Percentiles rank a stretch among this genome's conserved stretches.
Conservation (phyloP, 2,888 invertebrate genomes). For the Eristalis intricaria region DNA sequence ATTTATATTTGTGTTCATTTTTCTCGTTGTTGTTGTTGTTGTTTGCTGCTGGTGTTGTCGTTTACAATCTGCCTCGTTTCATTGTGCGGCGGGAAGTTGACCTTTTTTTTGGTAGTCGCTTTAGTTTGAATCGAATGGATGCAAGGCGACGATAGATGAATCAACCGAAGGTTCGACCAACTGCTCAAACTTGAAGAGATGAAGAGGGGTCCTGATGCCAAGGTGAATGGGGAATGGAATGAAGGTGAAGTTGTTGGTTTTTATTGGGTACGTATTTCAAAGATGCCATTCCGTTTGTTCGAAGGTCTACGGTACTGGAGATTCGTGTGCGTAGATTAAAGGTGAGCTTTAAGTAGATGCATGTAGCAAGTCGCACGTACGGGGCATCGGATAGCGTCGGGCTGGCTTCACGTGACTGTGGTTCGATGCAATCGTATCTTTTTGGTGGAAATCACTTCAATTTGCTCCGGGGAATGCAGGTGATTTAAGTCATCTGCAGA, state of each 20-base stretch:
- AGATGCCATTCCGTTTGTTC: neutral
- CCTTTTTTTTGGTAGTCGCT: conserved; percentile 22
- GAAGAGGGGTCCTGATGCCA: conserved; percentile 30
- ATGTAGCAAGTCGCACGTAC: neutral
- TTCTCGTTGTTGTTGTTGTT: neutral
- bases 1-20: conserved; percentile 9
- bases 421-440: neutral
- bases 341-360: conserved; percentile 7
- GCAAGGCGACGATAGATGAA: conserved; percentile 11
- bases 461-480: neutral
- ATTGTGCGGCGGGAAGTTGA: conserved; percentile 4
- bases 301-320: conserved; percentile 25
- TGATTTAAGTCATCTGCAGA: too few species aligned
- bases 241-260: conserved; percentile 31
- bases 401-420: neutral
- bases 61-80: neutral
- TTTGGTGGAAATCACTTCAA: neutral
- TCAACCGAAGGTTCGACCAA: conserved; percentile 4
- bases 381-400: neutral
- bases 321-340: conserved; percentile 9
- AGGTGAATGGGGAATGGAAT: conserved; percentile 42
- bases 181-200: neutral
- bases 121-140: conserved; percentile 5
- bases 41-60: neutral
- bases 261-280: conserved; percentile 18